Conservation (phyloP, 1,140 invertebrate genomes). For the Macrocentrus cingulum region DNA sequence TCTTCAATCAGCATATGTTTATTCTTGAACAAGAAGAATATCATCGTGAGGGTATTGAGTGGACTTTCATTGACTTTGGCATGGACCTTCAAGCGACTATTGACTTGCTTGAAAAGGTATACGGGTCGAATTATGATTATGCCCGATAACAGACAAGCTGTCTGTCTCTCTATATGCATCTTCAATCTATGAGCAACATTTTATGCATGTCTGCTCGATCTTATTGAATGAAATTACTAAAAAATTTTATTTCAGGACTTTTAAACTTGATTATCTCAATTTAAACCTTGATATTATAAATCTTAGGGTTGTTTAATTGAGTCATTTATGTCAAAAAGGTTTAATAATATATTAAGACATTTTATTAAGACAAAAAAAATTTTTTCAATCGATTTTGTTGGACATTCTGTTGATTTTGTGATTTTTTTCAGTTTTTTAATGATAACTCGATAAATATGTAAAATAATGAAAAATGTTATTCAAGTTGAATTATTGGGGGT, state of each 20-base stretch:
- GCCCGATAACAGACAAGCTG: constrained; percentile 6
- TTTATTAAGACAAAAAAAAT: too few species aligned
- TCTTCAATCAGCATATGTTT: constrained; percentile 78
- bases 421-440: too few species aligned
- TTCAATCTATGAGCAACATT: constrained; percentile 5
- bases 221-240: not conserved
- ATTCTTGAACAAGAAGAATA: constrained; percentile 75
- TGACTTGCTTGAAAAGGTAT: constrained; percentile 74
- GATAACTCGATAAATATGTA: too few species aligned
- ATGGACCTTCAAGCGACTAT: constrained; percentile 75
- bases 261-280: not conserved
- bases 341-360: too few species aligned
- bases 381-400: too few species aligned
- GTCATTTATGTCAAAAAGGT: not conserved
- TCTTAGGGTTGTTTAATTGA: too few species aligned
- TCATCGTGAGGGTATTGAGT: constrained; percentile 70
- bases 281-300: not conserved
- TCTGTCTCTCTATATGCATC: constrained; percentile 1
- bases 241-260: constrained; percentile 6
- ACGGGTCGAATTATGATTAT: constrained; percentile 12
- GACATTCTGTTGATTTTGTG: too few species aligned
- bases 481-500: too few species aligned
- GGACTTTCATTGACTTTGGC: constrained; percentile 76
- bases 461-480: too few species aligned
- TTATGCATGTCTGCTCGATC: constrained; percentile 16